Evolutionary conservation across 2,113 vertebrate genomes (phyloP).

Genomic region (Tenrec ecaudatus): DNA sequence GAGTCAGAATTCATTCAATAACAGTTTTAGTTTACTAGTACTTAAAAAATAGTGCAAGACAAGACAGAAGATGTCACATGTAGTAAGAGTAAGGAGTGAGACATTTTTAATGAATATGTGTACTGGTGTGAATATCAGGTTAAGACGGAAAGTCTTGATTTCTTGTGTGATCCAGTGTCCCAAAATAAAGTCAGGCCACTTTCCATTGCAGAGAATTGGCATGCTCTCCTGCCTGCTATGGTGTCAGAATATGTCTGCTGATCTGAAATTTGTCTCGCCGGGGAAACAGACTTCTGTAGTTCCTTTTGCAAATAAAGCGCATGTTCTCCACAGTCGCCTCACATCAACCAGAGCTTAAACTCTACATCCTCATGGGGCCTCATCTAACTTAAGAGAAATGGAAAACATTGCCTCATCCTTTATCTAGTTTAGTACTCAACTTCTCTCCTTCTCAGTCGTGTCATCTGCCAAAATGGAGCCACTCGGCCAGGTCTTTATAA

Average conservation of each 20-base stretch:
- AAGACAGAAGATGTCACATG: neutral
- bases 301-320: neutral
- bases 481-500: neutral
- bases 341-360: neutral
- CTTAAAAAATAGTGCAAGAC: slow-evolving; percentile 29
- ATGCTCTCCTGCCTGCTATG: neutral
- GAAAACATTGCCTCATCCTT: neutral
- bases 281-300: neutral
- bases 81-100: neutral
- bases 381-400: slow-evolving; percentile 1
- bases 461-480: neutral
- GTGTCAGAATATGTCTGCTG: neutral
- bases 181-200: neutral
- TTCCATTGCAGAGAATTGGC: neutral
- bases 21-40: neutral
- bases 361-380: neutral
- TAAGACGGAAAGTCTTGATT: neutral
- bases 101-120: slow-evolving; percentile 2
- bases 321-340: neutral
- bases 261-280: neutral
- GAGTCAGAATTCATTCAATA: neutral
- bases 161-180: neutral
- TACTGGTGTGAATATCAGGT: neutral
- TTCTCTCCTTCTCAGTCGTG: neutral
- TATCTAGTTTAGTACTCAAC: neutral